phyloP scores from a whole-genome alignment of 2,888 invertebrate species.

The Plutella xylostella region DNA sequence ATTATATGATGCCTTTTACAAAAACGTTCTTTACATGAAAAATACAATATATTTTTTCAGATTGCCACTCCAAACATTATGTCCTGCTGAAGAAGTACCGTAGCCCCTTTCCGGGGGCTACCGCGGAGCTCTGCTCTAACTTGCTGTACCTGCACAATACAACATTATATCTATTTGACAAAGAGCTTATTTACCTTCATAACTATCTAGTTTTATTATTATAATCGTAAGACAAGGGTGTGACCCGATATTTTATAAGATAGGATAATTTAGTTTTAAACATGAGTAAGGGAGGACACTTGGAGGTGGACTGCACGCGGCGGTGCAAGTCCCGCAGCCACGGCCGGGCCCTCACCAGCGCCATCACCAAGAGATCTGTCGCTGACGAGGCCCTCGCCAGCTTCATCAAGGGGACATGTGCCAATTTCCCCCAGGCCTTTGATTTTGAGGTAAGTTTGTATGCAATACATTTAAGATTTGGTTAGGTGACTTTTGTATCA shows the following conservation, averaged over 20 bases:
- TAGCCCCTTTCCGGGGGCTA: slow-evolving; percentile 48
- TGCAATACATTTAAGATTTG: no score
- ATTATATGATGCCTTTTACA: no score
- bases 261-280: no score
- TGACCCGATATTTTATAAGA: no score
- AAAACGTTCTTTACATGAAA: no score
- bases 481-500: no score
- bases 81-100: slow-evolving; percentile 33
- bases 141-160: slow-evolving; percentile 27
- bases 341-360: slow-evolving; percentile 71
- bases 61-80: slow-evolving; percentile 38
- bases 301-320: slow-evolving; percentile 68
- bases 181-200: no score
- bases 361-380: slow-evolving; percentile 73
- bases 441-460: slow-evolving; percentile 64
- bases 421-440: slow-evolving; percentile 69
- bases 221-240: no score
- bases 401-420: slow-evolving; percentile 69
- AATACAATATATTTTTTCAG: slow-evolving; percentile 46
- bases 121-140: slow-evolving; percentile 27
- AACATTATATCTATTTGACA: no score
- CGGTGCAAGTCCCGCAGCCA: slow-evolving; percentile 69
- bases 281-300: slow-evolving; percentile 50
- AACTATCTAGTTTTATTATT: no score
- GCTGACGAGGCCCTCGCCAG: slow-evolving; percentile 70